Base-by-base conservation (phyloP, 2,888 invertebrate genomes). In the Acronicta leporina region DNA sequence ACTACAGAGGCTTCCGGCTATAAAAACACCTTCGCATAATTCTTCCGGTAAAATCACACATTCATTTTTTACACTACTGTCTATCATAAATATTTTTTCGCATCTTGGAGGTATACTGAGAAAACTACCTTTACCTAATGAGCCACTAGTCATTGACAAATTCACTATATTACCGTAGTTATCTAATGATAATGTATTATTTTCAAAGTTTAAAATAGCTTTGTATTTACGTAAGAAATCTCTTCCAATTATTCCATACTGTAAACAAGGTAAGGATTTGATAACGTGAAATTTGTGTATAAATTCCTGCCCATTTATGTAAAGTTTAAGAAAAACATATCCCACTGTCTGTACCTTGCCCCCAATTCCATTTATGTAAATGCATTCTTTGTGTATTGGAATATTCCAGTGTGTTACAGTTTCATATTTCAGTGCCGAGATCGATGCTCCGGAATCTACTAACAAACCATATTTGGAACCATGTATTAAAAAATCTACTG, bases 201-300 rank as follows among this genome's bases (percentile, higher is more conserved):
- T n/a, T 44, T 52, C 35, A 52, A 44, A 52, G n/a, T 52, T 43
- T 43, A 52, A 33, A n/a, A 20, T 35, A 43, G 33, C 33, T 16
- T 44, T 33, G 15, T 35, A 44, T 44, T 52, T 44, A 7, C 11
- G n/a, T 10, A 52, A 13, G 42, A 52, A 52, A 35, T 52, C 52
- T 20, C 14, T 9, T 8, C 44, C 53, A 16, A 38, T 25, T 25
- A 45, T 53, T 8, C 52, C 52, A 9, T 16, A 2, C 13, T 16
- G 13, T 13, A 11, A 8, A 44, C 52, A 20, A 10, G 52, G 52
- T 44, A 52, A 38, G 11, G n/a, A n/a, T 20, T 20, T 10, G 6
- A 43, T 35, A 10, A 52, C 43, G 25, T 44, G 14, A 16, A 52
- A 52, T 20, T 52, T 40, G 42, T 50, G 25, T 42, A n/a, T 7